Conservation (phyloP, 53 echinoderm and acorn worm genomes). For the Temnopleurus reevesii region DNA sequence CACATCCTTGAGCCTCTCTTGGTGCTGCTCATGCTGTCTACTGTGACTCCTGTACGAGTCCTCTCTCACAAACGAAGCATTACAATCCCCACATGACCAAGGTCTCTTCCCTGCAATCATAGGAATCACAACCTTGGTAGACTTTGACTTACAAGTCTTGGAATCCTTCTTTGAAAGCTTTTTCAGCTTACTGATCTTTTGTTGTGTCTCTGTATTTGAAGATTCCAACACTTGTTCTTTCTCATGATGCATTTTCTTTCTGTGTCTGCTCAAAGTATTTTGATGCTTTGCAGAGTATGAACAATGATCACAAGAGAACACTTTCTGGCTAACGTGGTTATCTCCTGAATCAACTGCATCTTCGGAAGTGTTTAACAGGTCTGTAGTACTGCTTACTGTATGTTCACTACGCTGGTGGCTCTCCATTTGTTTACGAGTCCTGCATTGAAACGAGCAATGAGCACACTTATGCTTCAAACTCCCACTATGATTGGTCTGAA, state of each 20-base stretch:
- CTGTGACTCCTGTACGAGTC: constrained; percentile 74
- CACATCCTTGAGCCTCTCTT: not conserved
- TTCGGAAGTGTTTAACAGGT: constrained; percentile 34
- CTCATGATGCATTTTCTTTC: constrained; percentile 68
- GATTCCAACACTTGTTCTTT: not conserved
- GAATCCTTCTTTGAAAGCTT: not conserved
- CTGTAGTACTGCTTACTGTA: not conserved
- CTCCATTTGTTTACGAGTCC: constrained; percentile 66
- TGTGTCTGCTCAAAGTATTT: constrained; percentile 51
- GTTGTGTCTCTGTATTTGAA: constrained; percentile 1
- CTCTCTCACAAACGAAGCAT: constrained; percentile 72
- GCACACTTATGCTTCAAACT: constrained; percentile 62
- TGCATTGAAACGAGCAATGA: constrained; percentile 62
- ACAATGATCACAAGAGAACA: constrained; percentile 65
- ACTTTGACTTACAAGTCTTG: not conserved
- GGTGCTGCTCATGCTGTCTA: constrained; percentile 65
- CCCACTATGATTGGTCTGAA: constrained; percentile 64
- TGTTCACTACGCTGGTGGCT: constrained; percentile 56
- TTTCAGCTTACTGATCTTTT: not conserved
- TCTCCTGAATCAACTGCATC: constrained; percentile 40
- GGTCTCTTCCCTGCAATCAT: constrained; percentile 67
- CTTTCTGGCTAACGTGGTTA: constrained; percentile 36
- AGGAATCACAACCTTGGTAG: not conserved
- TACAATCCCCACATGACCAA: constrained; percentile 63
- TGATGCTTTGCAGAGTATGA: constrained; percentile 58